Evolutionary conservation across 1,140 invertebrate species (phyloP), one percentile per base, ranked within the genome.

Genomic region (Euwallacea fornicatus): DNA sequence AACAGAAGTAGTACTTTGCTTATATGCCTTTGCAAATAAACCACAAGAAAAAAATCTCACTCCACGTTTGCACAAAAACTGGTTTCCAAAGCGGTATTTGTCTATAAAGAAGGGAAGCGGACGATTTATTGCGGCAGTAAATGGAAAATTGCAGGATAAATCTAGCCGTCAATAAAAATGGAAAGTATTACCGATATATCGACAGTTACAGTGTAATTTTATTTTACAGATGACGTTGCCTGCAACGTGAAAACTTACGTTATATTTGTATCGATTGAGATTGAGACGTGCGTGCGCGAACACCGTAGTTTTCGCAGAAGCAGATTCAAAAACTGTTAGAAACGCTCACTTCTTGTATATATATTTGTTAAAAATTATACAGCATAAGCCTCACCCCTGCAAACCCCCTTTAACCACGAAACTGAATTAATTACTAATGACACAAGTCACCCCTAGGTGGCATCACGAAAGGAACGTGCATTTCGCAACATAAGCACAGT

Each of bases 11-110:
- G 59, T 43, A 61, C 42, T 50, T 50, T 50, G 13, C 46, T 61
- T 61, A 43, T 61, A 61, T 61, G 59, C 42, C 33, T 61, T 61
- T 61, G 59, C 59, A 61, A 41, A 61, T 61, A 61, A 16, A 15
- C 21, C 10, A n/a, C 59, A n/a, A 43, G 59, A 61, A 61, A 61
- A 61, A 61, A 61, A 33, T n/a, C 16, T 61, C 21, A 42, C 42
- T 61, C 21, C 11, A 15, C n/a, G 59, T 61, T 61, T 61, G 59
- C 59, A 61, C 59, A 61, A 61, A 61, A 61, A 61, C 59, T 61
- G 59, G 59, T 61, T 61, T 61, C 59, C 21, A 41, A 41, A 61
- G 59, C 59, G 42, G 59, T 61, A 61, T 43, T 43, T 61, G 59
- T 43, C 33, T 61, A 61, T 61, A 15, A 61, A 61, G 59, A 61